Conservation (phyloP, 1,140 invertebrate species). For the Leptestheria dahalacensis region DNA sequence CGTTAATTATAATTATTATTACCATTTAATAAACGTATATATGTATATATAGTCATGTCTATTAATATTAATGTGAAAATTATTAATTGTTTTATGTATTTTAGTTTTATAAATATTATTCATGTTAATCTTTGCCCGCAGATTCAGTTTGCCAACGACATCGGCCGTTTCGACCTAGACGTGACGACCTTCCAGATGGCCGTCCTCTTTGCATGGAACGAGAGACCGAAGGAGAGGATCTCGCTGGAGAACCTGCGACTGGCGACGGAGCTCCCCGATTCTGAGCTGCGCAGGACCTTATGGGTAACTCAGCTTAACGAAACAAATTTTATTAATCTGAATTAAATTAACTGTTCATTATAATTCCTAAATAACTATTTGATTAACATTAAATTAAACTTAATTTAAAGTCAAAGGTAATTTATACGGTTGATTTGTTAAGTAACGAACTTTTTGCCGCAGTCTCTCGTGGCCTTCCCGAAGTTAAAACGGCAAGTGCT, state of each 20-base stretch:
- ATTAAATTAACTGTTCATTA: background rate
- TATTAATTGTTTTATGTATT: background rate
- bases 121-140: conserved; percentile 17
- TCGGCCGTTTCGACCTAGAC: conserved; percentile 92
- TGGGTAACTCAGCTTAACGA: conserved; percentile 42
- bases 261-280: conserved; percentile 91
- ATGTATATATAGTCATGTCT: too few relatives aligned
- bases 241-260: conserved; percentile 88
- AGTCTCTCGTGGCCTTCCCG: conserved; percentile 87
- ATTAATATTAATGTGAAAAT: background rate
- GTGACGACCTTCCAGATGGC: conserved; percentile 99
- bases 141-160: conserved; percentile 70
- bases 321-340: background rate
- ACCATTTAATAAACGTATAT: too few relatives aligned
- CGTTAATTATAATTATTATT: too few relatives aligned
- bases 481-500: conserved; percentile 88
- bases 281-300: conserved; percentile 85
- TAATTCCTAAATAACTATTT: too few relatives aligned
- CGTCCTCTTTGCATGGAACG: conserved; percentile 98
- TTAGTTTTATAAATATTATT: background rate
- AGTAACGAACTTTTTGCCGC: conserved; percentile 25
- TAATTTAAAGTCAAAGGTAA: too few relatives aligned
- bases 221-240: conserved; percentile 75
- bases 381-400: too few relatives aligned
- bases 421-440: too few relatives aligned